Evolutionary conservation across 2,888 invertebrate genomes (phyloP), one percentile per base, ranked within the genome.

Genomic region (Phasia obesa): DNA sequence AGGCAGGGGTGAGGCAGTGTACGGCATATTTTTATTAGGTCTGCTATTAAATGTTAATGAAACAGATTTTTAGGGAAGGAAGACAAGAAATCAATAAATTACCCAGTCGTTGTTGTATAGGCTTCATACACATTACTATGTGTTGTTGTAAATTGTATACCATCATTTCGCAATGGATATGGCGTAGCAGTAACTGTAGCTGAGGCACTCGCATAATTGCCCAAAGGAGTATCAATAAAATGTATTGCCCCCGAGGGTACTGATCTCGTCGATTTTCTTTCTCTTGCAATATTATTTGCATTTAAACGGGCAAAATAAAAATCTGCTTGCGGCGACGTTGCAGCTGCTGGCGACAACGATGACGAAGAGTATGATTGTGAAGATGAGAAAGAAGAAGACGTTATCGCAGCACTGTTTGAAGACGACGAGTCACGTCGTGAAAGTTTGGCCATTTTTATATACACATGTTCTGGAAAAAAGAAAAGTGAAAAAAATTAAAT

Each of bases 371-470:
- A 21, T n/a, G 44, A 53, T 57, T 78, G 49, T 42, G 67, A 71
- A 55, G 77, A 74, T 35, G 87, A 85, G 62, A 86, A 80, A 85
- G 87, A 85, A 80, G 88, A 84, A 57, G 88, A 85, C 85, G 87
- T 87, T 86, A 87, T 85, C 86, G 87, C 86, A 80, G 86, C 71
- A 79, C 80, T 81, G 67, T 84, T 82, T 65, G 87, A 87, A 84
- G 88, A 88, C 87, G 89, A 89, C 89, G 89, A 88, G 86, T 88
- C 89, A 88, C 91, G 91, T 90, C 91, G 91, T 88, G 91, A 89
- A 89, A 91, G 88, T 91, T 90, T 92, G 86, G 92, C 91, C 91
- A 92, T 92, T 87, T 91, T 91, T 91, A 92, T 86, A 89, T 87
- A 87, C 88, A 90, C 91, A 92, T 92, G 87, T 90, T 90, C 91